A percentile compares a stretch with the other conserved stretches of the same genome.
phyloP scores from a whole-genome alignment of 2,888 invertebrate species.

The Eilema griseolum region DNA sequence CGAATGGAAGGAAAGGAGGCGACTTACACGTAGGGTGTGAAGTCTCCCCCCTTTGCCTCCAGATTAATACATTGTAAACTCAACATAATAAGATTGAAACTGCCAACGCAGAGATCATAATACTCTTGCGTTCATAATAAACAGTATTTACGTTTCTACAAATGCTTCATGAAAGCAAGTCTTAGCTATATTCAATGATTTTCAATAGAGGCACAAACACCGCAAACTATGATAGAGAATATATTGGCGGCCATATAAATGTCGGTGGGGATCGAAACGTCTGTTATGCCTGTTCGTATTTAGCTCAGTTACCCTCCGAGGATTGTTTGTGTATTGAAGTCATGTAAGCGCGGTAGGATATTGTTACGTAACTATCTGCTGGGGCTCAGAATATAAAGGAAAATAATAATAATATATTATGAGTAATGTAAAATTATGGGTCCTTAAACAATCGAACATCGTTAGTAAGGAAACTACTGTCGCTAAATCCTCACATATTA shows the following conservation, averaged over 20 bases:
- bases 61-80: no score
- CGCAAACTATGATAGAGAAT: slow-evolving; percentile 8
- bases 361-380: background rate
- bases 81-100: no score
- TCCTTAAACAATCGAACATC: no score
- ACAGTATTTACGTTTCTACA: background rate
- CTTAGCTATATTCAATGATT: background rate
- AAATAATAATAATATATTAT: no score
- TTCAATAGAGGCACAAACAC: background rate
- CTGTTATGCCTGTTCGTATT: background rate
- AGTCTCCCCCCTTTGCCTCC: no score
- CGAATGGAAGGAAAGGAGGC: no score
- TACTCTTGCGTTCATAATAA: background rate
- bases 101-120: background rate
- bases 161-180: background rate
- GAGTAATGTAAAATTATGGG: no score
- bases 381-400: background rate
- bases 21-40: no score
- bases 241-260: background rate
- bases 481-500: background rate
- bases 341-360: background rate
- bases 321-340: background rate
- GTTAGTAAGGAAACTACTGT: background rate
- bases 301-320: background rate
- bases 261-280: background rate